Percentiles rank a stretch among this genome's conserved stretches.
phyloP scores from a whole-genome alignment of 1,140 invertebrate species.

The Drosophila mayri region DNA sequence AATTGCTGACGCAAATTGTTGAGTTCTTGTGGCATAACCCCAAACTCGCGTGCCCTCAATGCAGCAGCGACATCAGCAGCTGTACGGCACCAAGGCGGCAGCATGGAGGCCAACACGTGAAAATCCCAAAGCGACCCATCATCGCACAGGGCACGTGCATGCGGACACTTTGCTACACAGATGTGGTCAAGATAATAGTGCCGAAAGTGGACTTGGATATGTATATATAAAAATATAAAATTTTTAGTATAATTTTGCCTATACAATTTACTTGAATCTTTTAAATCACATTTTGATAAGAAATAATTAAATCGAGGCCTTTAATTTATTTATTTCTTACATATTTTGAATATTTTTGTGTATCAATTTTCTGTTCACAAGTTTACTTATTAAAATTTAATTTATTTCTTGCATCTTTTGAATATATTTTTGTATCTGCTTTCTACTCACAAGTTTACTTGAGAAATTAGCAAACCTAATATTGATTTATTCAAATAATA shows the following conservation, averaged over 20 bases:
- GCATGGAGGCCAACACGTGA: conserved; percentile 64
- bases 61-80: conserved; percentile 26
- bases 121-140: conserved; percentile 27
- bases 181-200: not conserved
- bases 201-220: not conserved
- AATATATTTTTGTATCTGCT: too few species aligned
- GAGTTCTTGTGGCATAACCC: conserved; percentile 68
- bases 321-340: not conserved
- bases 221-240: not conserved
- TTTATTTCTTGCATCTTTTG: not conserved
- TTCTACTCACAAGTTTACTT: not conserved
- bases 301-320: not conserved
- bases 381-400: not conserved
- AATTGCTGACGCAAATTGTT: conserved; percentile 76
- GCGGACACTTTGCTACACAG: not conserved
- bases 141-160: conserved; percentile 51
- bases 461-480: not conserved
- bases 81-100: conserved; percentile 24
- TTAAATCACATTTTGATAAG: not conserved
- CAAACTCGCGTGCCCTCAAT: conserved; percentile 52
- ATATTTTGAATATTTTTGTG: not conserved
- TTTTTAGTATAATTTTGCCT: too few species aligned
- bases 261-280: too few species aligned
- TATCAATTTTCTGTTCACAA: too few species aligned
- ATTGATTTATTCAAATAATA: not conserved